Evolutionary conservation across 2,113 vertebrate genomes (phyloP).

Genomic region (Vimba vimba): DNA sequence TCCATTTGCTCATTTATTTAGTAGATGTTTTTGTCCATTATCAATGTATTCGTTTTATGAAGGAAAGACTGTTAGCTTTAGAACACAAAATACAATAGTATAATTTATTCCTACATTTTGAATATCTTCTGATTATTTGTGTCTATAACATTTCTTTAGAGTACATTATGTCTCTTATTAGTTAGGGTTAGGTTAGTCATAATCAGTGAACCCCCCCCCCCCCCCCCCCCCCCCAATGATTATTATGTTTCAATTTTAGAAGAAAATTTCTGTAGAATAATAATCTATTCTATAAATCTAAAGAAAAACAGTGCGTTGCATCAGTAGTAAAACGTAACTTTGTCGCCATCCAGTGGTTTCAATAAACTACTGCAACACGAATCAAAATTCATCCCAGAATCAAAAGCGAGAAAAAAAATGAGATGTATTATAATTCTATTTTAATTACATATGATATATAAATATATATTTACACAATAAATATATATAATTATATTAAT

Average conservation of each 20-base stretch:
- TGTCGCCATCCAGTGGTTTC: conserved; percentile 48
- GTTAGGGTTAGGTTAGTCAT: neutral
- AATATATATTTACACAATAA: neutral
- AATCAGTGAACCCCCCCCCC: neutral
- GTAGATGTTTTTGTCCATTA: neutral
- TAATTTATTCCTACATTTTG: neutral
- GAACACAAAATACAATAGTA: neutral
- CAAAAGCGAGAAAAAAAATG: neutral
- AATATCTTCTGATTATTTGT: neutral
- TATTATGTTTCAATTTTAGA: neutral
- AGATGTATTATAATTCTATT: neutral
- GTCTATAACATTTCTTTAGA: neutral
- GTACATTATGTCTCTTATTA: neutral
- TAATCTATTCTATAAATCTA: no score
- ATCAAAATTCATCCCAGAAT: neutral
- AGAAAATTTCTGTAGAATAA: neutral
- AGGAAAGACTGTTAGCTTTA: neutral
- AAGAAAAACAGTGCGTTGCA: neutral
- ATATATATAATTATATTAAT: neutral
- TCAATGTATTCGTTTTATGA: neutral
- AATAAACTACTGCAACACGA: conserved; percentile 18
- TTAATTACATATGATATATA: neutral
- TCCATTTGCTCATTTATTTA: neutral
- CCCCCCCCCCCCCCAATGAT: no score
- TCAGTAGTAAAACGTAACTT: neutral